Percentiles rank a stretch among this genome's conserved stretches.
Conservation (phyloP, 2,888 invertebrate genomes). For the Ennomos erosarius region DNA sequence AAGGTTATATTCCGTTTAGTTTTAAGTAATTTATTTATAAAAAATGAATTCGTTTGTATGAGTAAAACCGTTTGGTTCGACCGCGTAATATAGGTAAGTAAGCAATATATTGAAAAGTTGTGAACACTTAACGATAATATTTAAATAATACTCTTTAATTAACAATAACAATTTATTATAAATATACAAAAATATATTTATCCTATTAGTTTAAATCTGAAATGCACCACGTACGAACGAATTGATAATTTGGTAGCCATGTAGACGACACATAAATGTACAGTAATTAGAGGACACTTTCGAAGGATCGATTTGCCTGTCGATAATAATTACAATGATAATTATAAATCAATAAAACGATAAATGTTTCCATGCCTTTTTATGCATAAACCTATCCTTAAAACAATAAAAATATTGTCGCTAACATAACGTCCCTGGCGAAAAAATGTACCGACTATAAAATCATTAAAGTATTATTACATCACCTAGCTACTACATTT, state of each 20-base stretch:
- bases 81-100: slow-evolving; percentile 16
- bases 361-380: slow-evolving; percentile 21
- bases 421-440: no score
- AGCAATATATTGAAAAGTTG: slow-evolving; percentile 60
- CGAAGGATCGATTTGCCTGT: slow-evolving; percentile 12
- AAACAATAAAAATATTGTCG: no score
- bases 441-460: no score
- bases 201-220: slow-evolving; percentile 38
- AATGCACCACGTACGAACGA: slow-evolving; percentile 59
- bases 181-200: slow-evolving; percentile 46
- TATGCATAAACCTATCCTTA: slow-evolving; percentile 9
- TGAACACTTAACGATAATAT: slow-evolving; percentile 42
- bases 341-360: slow-evolving; percentile 30
- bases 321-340: slow-evolving; percentile 28
- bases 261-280: slow-evolving; percentile 26
- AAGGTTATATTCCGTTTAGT: slow-evolving; percentile 8
- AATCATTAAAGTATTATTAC: no score
- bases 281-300: slow-evolving; percentile 12
- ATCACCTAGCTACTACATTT: no score
- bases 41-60: slow-evolving; percentile 14
- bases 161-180: slow-evolving; percentile 60
- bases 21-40: slow-evolving; percentile 15
- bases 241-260: slow-evolving; percentile 52
- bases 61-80: slow-evolving; percentile 8
- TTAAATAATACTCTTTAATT: slow-evolving; percentile 58